phyloP scores from a whole-genome alignment of 1,140 invertebrate genomes.

The Ceratosolen fusciceps region DNA sequence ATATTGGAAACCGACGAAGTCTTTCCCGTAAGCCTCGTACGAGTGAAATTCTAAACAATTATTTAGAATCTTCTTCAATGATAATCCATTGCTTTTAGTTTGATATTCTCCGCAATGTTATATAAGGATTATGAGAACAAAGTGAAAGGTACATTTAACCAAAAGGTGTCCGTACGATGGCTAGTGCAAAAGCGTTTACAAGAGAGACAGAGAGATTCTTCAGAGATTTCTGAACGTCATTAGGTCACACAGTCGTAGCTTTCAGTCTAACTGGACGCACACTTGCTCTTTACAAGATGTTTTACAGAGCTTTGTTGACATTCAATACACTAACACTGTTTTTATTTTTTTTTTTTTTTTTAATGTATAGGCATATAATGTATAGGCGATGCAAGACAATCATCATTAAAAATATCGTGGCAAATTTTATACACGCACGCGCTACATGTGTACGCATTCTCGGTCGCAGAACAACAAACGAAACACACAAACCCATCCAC shows the following conservation, averaged over 20 bases:
- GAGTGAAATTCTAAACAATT: too few species aligned
- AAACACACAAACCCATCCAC: too few species aligned
- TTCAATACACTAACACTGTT: conserved; percentile 16
- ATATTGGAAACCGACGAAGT: too few species aligned
- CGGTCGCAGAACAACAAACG: too few species aligned
- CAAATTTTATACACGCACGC: conserved; percentile 2
- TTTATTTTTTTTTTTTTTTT: background rate
- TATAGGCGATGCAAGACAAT: conserved; percentile 40
- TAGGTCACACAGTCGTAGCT: conserved; percentile 12
- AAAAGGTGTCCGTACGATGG: background rate
- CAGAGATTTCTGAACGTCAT: background rate
- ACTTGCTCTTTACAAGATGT: conserved; percentile 15
- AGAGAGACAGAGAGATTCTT: background rate
- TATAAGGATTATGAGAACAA: background rate
- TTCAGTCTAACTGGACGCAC: background rate
- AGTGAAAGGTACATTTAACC: background rate
- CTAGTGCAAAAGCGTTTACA: background rate
- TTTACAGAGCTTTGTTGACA: conserved; percentile 28
- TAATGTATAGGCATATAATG: conserved; percentile 26
- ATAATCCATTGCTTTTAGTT: conserved; percentile 10
- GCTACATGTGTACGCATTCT: too few species aligned
- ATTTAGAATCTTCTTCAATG: background rate
- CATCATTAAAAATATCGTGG: conserved; percentile 1
- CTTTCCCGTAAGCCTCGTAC: too few species aligned
- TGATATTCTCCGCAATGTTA: background rate